Conservation (phyloP, 2,888 invertebrate genomes). For the Sesia bembeciformis region DNA sequence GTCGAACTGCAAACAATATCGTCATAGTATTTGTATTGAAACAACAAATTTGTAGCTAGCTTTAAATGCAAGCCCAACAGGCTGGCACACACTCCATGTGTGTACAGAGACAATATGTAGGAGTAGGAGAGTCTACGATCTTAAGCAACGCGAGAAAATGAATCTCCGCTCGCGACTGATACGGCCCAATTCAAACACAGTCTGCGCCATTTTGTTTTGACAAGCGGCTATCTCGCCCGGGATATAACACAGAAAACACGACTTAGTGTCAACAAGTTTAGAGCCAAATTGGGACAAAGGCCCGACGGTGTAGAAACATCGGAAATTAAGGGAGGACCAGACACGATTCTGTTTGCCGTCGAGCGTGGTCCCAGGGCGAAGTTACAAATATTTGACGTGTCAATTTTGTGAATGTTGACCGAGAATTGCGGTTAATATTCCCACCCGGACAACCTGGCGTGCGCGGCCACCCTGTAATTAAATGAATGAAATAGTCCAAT, state of each 20-base stretch:
- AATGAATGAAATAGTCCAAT: constrained; percentile 66
- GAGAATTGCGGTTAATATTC: constrained; percentile 74
- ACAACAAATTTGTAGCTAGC: constrained; percentile 73
- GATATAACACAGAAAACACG: constrained; percentile 26
- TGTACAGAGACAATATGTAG: constrained; percentile 72
- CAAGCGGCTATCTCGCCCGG: constrained; percentile 58
- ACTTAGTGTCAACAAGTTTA: constrained; percentile 31
- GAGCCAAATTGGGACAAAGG: constrained; percentile 28
- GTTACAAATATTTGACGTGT: constrained; percentile 76
- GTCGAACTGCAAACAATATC: constrained; percentile 71
- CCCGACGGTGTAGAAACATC: constrained; percentile 53
- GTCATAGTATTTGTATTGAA: constrained; percentile 70
- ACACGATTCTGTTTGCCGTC: constrained; percentile 73
- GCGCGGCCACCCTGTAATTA: constrained; percentile 63
- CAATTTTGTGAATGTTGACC: constrained; percentile 75
- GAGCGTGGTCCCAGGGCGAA: constrained; percentile 73
- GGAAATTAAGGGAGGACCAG: constrained; percentile 74
- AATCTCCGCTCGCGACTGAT: constrained; percentile 73
- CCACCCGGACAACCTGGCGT: constrained; percentile 58
- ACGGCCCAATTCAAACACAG: constrained; percentile 73
- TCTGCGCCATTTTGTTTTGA: constrained; percentile 74
- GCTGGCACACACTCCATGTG: constrained; percentile 65
- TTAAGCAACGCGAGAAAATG: constrained; percentile 74
- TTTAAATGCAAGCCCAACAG: constrained; percentile 71
- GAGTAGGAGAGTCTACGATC: constrained; percentile 47